phyloP scores from a whole-genome alignment of 2,113 vertebrate genomes.

The Pygoscelis antarcticus region DNA sequence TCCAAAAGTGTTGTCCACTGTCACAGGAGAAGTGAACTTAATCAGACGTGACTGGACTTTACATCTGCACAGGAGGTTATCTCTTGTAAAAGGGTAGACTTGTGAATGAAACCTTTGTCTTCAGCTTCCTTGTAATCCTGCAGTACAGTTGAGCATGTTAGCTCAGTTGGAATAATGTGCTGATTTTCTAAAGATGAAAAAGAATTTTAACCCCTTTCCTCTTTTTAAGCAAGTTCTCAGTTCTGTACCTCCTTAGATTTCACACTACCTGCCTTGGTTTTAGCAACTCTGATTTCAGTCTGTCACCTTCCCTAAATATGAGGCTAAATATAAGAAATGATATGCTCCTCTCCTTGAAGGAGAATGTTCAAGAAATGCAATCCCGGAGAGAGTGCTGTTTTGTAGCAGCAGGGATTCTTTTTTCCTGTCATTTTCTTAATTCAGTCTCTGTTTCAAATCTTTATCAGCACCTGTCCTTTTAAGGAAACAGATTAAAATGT shows the following conservation, averaged over 20 bases:
- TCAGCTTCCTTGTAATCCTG: slow-evolving; percentile 73
- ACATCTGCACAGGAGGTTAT: slow-evolving; percentile 85
- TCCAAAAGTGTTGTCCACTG: slow-evolving; percentile 44
- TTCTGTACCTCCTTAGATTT: slow-evolving; percentile 75
- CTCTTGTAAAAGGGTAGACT: slow-evolving; percentile 78
- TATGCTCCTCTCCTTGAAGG: slow-evolving; percentile 56
- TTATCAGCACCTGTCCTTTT: slow-evolving; percentile 69
- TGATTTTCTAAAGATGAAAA: slow-evolving; percentile 75
- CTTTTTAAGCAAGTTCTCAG: slow-evolving; percentile 56
- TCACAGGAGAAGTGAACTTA: slow-evolving; percentile 75
- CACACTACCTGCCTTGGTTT: slow-evolving; percentile 70
- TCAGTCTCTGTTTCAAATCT: slow-evolving; percentile 71
- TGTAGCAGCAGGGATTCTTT: slow-evolving; percentile 67
- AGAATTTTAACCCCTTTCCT: slow-evolving; percentile 73
- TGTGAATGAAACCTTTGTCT: slow-evolving; percentile 89
- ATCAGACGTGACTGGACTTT: slow-evolving; percentile 84
- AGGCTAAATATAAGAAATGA: slow-evolving; percentile 65
- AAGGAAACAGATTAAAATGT: slow-evolving; percentile 76
- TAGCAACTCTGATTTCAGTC: slow-evolving; percentile 69
- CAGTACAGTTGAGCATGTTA: slow-evolving; percentile 72
- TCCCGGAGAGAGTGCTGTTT: slow-evolving; percentile 68
- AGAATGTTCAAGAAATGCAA: slow-evolving; percentile 76
- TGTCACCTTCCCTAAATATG: slow-evolving; percentile 35
- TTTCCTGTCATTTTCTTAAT: slow-evolving; percentile 68
- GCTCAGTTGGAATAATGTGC: slow-evolving; percentile 80